A percentile compares a stretch with the other conserved stretches of the same genome.
Conservation (phyloP, 2,113 vertebrate genomes). For the Rhinolophus sinicus region DNA sequence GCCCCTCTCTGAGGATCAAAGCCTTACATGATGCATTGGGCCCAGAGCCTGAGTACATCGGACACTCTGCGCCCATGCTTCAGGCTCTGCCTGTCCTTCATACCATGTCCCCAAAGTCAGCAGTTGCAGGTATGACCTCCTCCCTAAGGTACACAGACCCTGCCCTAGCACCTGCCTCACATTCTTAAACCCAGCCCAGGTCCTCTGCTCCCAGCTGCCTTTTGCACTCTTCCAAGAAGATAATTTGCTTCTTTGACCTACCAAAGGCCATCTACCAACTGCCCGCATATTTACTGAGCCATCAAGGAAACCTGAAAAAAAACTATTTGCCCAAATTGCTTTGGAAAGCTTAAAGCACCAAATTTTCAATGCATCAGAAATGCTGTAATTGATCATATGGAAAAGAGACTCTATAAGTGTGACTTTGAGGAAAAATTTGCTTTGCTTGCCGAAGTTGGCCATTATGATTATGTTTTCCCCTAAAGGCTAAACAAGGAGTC, state of each 20-base stretch:
- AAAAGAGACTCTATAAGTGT: not conserved
- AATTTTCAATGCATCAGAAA: constrained; percentile 7
- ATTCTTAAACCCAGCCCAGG: not conserved
- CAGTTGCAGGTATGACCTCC: not conserved
- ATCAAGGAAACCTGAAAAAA: not conserved
- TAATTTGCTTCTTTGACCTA: not conserved
- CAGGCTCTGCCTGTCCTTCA: not conserved
- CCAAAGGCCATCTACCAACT: not conserved
- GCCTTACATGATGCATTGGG: not conserved
- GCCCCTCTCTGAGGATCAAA: not conserved
- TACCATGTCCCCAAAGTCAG: not conserved
- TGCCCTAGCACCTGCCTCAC: not conserved
- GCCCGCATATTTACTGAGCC: not conserved
- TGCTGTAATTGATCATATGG: not conserved
- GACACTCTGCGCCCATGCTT: not conserved
- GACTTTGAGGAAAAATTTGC: not conserved
- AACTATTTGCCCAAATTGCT: not conserved
- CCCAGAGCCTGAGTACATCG: not conserved
- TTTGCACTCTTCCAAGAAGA: not conserved
- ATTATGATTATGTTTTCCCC: not conserved
- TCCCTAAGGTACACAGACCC: not conserved
- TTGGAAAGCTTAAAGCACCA: not conserved
- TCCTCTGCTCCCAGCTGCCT: not conserved
- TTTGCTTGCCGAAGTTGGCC: not conserved
- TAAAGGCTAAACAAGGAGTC: not conserved